phyloP scores from a whole-genome alignment of 2,797 vertebrate species.

The Paramormyrops hopkinsi region DNA sequence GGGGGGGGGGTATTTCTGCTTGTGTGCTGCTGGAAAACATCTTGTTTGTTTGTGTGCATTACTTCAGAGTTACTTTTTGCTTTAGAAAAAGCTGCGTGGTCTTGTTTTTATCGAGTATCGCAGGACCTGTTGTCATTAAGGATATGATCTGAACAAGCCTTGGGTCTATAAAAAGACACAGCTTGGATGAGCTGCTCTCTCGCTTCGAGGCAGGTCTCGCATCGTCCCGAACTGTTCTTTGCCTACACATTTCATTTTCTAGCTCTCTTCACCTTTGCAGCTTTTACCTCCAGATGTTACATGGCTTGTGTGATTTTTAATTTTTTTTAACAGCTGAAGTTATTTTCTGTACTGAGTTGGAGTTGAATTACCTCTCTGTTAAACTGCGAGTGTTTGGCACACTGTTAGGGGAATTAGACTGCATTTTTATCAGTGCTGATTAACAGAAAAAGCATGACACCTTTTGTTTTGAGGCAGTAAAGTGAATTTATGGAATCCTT shows the following conservation, averaged over 20 bases:
- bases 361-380: slow-evolving; percentile 26
- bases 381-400: slow-evolving; percentile 13
- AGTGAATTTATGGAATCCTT: not conserved
- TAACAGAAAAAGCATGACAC: not conserved
- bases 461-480: not conserved
- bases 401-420: slow-evolving; percentile 21
- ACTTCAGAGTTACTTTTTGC: not conserved
- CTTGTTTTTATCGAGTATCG: not conserved
- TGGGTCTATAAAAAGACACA: not conserved
- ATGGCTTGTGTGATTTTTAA: not conserved
- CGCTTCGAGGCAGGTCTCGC: not conserved
- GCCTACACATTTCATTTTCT: not conserved
- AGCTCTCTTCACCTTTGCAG: slow-evolving; percentile 2
- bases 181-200: not conserved
- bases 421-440: slow-evolving; percentile 15
- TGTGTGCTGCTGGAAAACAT: not conserved
- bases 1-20: not conserved
- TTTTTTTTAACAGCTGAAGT: slow-evolving; percentile 2
- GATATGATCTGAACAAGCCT: not conserved
- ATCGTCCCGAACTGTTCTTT: not conserved
- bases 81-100: not conserved
- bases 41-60: not conserved
- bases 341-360: not conserved
- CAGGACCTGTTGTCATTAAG: not conserved
- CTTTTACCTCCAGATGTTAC: slow-evolving; percentile 8